These are phyloP conservation scores for Buceros bicornis DNA, from an alignment of 2,797 vertebrate species.

Conservation along the genomic window DNA sequence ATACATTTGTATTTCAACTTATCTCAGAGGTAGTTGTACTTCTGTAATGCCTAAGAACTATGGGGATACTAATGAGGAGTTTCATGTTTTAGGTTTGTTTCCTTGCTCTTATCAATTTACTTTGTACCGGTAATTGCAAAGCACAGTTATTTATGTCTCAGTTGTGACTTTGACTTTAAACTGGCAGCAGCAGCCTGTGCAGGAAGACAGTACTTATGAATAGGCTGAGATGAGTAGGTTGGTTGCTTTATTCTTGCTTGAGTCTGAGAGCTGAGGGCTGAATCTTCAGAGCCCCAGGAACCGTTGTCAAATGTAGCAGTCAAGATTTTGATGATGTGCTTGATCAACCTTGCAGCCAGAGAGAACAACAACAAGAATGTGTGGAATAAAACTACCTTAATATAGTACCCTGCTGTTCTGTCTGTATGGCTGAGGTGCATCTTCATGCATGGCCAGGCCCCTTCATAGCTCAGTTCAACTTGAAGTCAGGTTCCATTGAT, in stretches of 20 bases:
- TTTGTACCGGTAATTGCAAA: background rate
- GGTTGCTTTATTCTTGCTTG: background rate
- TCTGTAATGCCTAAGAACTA: background rate
- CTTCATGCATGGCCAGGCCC: background rate
- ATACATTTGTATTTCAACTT: background rate
- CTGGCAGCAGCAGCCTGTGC: background rate
- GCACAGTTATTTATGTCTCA: background rate
- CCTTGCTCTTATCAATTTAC: background rate
- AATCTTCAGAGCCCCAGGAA: background rate
- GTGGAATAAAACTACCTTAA: background rate
- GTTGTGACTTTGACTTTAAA: background rate
- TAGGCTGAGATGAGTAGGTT: background rate
- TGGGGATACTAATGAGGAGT: background rate
- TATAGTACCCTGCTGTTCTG: background rate
- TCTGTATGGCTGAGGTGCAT: background rate
- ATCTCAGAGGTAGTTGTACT: background rate
- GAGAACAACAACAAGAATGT: background rate
- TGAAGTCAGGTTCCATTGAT: background rate
- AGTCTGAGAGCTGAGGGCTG: background rate
- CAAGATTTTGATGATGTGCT: background rate
- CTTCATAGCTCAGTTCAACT: background rate
- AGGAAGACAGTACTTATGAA: background rate
- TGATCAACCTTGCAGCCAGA: background rate
- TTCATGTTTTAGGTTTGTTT: background rate
- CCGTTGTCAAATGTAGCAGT: background rate